These are phyloP conservation scores for Caenorhabditis auriculariae DNA, from an alignment of 2,888 invertebrate genomes.

Conservation along the genomic window DNA sequence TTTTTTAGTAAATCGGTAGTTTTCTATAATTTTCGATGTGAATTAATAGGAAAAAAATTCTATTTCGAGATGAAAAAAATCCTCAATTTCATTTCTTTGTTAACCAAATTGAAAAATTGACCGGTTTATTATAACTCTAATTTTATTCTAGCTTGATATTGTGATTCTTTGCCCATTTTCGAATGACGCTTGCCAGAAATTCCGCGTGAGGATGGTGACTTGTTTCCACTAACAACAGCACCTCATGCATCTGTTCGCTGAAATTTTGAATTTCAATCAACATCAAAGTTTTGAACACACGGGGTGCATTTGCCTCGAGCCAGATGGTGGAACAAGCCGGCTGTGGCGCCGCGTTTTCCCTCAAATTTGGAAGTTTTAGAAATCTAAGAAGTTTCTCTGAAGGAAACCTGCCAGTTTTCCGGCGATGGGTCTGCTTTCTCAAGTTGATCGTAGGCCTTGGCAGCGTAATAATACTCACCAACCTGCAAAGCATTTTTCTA, in stretches of 20 bases:
- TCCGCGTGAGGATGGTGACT: constrained; percentile 27
- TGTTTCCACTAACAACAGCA: constrained; percentile 18
- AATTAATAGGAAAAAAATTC: too few species aligned
- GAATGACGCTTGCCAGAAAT: constrained; percentile 12
- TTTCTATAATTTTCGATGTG: too few species aligned
- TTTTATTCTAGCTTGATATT: too few species aligned
- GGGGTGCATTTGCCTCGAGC: constrained; percentile 75
- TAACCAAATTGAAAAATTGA: too few species aligned
- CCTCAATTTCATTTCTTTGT: too few species aligned
- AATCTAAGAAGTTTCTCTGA: background rate
- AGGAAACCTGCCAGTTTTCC: constrained; percentile 82
- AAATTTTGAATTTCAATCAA: constrained; percentile 6
- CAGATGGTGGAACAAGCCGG: constrained; percentile 69
- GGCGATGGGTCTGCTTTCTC: constrained; percentile 91
- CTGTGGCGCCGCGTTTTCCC: constrained; percentile 52
- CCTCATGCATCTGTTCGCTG: constrained; percentile 30
- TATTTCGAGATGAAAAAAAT: too few species aligned
- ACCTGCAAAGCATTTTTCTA: constrained; percentile 68
- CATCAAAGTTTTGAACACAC: constrained; percentile 64
- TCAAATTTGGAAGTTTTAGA: constrained; percentile 71
- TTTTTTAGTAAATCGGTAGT: too few species aligned
- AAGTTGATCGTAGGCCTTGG: constrained; percentile 93
- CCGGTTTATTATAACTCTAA: too few species aligned
- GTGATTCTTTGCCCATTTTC: constrained; percentile 18
- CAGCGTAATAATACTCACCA: constrained; percentile 93